phyloP scores from a whole-genome alignment of 2,113 vertebrate genomes.

The Eira barbara region DNA sequence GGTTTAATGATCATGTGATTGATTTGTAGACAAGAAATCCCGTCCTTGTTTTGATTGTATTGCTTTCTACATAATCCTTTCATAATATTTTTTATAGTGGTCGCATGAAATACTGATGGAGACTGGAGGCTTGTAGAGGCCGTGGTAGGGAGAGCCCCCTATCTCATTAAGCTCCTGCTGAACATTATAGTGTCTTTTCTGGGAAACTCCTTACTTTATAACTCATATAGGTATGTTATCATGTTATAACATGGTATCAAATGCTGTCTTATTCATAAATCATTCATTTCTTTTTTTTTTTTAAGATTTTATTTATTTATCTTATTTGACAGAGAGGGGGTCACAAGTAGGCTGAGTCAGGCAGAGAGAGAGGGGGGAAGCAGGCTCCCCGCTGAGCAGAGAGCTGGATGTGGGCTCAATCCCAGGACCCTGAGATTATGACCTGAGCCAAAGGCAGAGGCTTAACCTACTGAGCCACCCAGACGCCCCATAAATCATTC shows the following conservation, averaged over 20 bases:
- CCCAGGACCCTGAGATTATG: too few species aligned
- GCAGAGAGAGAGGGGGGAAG: too few species aligned
- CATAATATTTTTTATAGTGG: background rate
- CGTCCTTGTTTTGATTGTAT: background rate
- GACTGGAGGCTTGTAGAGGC: background rate
- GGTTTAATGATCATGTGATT: background rate
- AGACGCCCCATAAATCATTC: background rate
- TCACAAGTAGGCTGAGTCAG: too few species aligned
- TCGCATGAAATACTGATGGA: background rate
- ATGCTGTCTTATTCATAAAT: background rate
- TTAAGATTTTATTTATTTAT: too few species aligned
- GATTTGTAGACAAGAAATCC: background rate
- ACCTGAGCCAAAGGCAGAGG: too few species aligned
- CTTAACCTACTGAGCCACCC: too few species aligned
- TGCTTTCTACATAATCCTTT: background rate
- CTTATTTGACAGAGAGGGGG: too few species aligned
- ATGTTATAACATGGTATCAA: background rate
- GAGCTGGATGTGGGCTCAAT: too few species aligned
- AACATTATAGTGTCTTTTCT: background rate
- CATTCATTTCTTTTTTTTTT: background rate
- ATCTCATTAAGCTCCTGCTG: background rate
- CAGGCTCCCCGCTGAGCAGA: too few species aligned
- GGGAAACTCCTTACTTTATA: conserved; percentile 25
- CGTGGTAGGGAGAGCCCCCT: background rate
- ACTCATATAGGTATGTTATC: background rate